Conservation (phyloP, 1,140 invertebrate species). For the Drosophila pruinosa region DNA sequence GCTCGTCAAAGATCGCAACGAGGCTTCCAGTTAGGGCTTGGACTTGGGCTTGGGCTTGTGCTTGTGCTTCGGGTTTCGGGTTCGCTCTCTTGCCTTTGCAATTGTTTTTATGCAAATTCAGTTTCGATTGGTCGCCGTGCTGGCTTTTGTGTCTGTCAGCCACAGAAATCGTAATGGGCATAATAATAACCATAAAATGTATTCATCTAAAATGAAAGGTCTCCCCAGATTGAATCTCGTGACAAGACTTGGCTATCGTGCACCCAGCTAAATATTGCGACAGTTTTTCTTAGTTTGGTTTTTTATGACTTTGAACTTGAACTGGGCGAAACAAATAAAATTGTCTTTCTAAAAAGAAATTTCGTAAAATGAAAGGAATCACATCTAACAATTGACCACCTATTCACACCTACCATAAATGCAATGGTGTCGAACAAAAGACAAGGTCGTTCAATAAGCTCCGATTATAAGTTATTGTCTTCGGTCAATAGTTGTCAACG, state of each 20-base stretch:
- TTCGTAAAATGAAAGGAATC: constrained; percentile 39
- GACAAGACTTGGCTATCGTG: constrained; percentile 2
- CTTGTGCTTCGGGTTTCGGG: constrained; percentile 1
- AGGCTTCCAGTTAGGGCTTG: not conserved
- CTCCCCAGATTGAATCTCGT: constrained; percentile 32
- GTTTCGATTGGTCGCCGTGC: constrained; percentile 50
- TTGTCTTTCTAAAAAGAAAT: constrained; percentile 41
- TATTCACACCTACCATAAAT: not conserved
- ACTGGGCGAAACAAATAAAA: constrained; percentile 51
- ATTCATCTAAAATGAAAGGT: constrained; percentile 76
- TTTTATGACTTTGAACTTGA: constrained; percentile 80
- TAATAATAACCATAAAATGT: constrained; percentile 54
- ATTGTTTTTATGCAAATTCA: constrained; percentile 73
- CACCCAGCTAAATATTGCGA: constrained; percentile 50
- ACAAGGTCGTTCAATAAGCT: constrained; percentile 5
- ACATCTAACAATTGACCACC: not conserved
- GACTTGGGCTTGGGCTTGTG: not conserved
- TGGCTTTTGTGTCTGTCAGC: constrained; percentile 24
- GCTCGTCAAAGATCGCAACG: constrained; percentile 11
- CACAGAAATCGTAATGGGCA: constrained; percentile 31
- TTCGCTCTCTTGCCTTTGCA: constrained; percentile 49
- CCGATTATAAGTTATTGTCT: constrained; percentile 1
- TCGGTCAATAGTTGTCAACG: not conserved
- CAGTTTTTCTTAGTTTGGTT: constrained; percentile 38
- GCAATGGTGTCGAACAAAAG: constrained; percentile 1